Evolutionary conservation across 2,113 vertebrate genomes (phyloP), one percentile per base, ranked within the genome.

Genomic region (Tupaia tana): DNA sequence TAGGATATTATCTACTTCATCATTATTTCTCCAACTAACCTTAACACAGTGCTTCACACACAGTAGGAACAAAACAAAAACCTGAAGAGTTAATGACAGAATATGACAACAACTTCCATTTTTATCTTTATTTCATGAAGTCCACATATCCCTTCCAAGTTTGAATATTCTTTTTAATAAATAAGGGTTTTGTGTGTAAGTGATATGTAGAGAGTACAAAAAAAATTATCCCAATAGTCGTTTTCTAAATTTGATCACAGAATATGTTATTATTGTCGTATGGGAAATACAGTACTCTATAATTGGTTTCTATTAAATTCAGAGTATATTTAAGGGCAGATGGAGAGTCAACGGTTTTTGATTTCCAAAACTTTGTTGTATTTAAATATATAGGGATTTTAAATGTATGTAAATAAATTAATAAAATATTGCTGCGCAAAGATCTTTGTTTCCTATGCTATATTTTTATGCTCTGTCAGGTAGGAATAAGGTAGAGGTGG

Each of bases 291-390:
- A 34, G 63, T 12, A 71, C 3, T 85, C 25, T 82, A 43, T 52
- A 64, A 71, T 7, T 79, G n/a, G 29, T 78, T 92, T 89, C 59
- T n/a, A 90, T 74, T 69, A 92, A 93, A 95, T 82, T 86, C 16
- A 91, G 34, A 87, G 13, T 16, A 78, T 54, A 80, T 59, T 70
- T 89, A 89, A 86, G 94, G 34, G 52, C 31, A 85, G 91, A 67
- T n/a, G 6, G 78, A 31, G 34, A 61, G 24, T 6, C 27, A 86
- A 75, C 25, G 20, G 11, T 4, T 74, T 91, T 84, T 91, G 20
- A 31, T 71, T 93, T 94, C 27, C 22, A 74, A 71, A 71, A 0
- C 0, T 79, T 80, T 84, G 6, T 70, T 83, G 20, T 63, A 34
- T 66, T 85, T 89, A 92, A 71, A 24, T n/a, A 96, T 87, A 24